Conservation (phyloP, 2,113 vertebrate species). For the Bolborhynchus lineola region DNA sequence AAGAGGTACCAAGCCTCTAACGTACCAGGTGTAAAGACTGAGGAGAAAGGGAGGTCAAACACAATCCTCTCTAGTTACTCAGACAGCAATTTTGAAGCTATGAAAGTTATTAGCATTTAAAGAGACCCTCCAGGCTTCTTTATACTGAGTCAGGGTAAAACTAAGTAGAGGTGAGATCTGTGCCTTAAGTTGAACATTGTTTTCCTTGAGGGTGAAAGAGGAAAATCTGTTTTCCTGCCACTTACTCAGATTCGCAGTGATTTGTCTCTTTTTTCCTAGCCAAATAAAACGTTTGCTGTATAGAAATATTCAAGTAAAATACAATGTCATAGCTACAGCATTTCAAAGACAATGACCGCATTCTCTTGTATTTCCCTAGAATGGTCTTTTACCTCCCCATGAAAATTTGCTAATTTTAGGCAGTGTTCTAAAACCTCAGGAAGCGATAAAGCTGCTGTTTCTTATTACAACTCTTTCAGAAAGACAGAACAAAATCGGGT, state of each 20-base stretch:
- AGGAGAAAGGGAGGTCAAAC: neutral
- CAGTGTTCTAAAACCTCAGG: neutral
- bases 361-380: neutral
- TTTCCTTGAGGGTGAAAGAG: neutral
- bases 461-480: neutral
- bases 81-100: neutral
- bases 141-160: neutral
- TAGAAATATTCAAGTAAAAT: neutral
- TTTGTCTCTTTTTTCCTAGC: neutral
- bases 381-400: neutral
- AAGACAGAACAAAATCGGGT: neutral
- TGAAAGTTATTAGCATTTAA: neutral
- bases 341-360: neutral
- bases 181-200: neutral
- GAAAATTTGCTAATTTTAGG: neutral
- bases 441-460: neutral
- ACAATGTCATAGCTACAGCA: neutral
- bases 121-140: neutral
- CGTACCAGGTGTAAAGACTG: fast-evolving
- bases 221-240: neutral
- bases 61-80: neutral
- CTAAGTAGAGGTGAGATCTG: neutral
- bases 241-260: neutral
- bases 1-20: neutral
- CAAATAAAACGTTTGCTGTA: neutral